These are phyloP conservation scores for Echinometra lucunter DNA, from an alignment of 53 echinoderm and acorn worm genomes.

Conservation along the genomic window DNA sequence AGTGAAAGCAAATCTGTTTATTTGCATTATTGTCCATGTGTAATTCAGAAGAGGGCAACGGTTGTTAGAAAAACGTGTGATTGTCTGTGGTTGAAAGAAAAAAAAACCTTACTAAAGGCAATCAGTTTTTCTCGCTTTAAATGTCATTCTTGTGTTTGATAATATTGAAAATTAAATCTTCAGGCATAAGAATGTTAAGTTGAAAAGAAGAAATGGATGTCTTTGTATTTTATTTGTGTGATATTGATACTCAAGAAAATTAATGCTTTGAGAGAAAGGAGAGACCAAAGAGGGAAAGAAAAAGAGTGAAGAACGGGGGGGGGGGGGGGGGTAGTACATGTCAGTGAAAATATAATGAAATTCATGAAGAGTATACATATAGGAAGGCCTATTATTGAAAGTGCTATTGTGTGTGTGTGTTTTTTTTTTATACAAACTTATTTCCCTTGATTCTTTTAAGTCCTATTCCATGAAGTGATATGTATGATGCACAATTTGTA, in stretches of 20 bases:
- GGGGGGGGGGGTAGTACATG: too few relatives aligned
- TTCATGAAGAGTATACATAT: too few relatives aligned
- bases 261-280: neutral
- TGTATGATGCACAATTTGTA: too few relatives aligned
- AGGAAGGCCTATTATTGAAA: too few relatives aligned
- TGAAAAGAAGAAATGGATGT: constrained; percentile 29
- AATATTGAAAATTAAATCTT: constrained; percentile 36
- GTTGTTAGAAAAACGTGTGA: neutral
- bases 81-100: constrained; percentile 13
- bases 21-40: neutral
- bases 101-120: neutral
- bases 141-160: constrained; percentile 15
- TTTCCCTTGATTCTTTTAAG: too few relatives aligned
- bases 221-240: neutral
- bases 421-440: too few relatives aligned
- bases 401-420: too few relatives aligned
- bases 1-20: neutral
- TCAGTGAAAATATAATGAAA: too few relatives aligned
- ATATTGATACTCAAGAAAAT: neutral
- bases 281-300: too few relatives aligned
- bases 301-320: too few relatives aligned
- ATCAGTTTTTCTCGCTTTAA: constrained; percentile 25
- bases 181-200: constrained; percentile 11
- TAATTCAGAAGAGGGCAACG: neutral
- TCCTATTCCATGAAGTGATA: too few relatives aligned